phyloP scores from a whole-genome alignment of 2,113 vertebrate genomes.

The Phrynocephalus versicolor region DNA sequence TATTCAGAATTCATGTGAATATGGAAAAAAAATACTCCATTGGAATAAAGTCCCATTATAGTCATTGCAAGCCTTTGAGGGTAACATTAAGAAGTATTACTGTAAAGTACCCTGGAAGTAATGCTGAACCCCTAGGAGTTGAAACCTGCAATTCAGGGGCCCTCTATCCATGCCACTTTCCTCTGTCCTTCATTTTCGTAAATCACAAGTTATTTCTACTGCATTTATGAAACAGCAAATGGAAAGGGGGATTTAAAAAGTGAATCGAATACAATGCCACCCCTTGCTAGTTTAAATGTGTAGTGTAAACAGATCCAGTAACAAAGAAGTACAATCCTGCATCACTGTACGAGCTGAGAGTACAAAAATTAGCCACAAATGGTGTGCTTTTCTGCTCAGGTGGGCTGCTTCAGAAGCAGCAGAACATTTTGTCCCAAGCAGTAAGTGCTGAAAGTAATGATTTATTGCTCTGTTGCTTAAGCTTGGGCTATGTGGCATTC shows the following conservation, averaged over 20 bases:
- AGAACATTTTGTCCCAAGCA: not conserved
- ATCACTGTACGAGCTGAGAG: not conserved
- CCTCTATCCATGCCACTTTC: too few species aligned
- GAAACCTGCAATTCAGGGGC: too few species aligned
- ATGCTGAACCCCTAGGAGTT: too few species aligned
- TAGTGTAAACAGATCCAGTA: not conserved
- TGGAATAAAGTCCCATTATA: slow-evolving; percentile 1
- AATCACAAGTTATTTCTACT: too few species aligned
- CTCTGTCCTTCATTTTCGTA: too few species aligned
- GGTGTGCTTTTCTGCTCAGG: not conserved
- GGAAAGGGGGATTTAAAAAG: too few species aligned
- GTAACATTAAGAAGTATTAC: not conserved
- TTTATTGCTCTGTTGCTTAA: too few species aligned
- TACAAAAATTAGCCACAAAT: not conserved
- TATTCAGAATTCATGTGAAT: slow-evolving; percentile 15
- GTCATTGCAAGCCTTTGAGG: not conserved
- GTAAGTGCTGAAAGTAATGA: too few species aligned
- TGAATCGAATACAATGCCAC: too few species aligned
- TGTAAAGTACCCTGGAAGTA: not conserved
- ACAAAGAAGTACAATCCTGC: not conserved
- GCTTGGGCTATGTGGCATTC: too few species aligned
- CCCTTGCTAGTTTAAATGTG: not conserved
- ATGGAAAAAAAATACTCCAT: not conserved
- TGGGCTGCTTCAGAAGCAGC: not conserved
- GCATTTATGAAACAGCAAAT: too few species aligned